A percentile compares a stretch with the other conserved stretches of the same genome.
These are phyloP conservation scores for Herminia tarsipennalis DNA, from an alignment of 2,888 invertebrate genomes.

Conservation along the genomic window DNA sequence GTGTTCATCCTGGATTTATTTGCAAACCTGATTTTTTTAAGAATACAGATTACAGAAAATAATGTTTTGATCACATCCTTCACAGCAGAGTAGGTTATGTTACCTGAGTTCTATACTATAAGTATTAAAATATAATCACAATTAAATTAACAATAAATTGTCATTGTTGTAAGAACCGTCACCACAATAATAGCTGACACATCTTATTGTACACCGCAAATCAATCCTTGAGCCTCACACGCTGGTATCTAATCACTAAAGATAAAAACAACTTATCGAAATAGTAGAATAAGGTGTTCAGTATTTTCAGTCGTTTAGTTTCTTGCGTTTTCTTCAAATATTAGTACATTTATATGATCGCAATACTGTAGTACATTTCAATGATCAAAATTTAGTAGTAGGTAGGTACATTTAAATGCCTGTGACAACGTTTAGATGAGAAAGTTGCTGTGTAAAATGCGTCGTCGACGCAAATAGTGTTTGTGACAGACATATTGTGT, in stretches of 20 bases:
- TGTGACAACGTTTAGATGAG: not conserved
- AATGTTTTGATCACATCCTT: no score
- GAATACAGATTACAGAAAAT: no score
- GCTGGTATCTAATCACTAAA: slow-evolving; percentile 76
- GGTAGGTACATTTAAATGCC: no score
- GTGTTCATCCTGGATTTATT: no score
- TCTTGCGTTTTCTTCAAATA: slow-evolving; percentile 5
- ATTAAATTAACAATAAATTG: no score
- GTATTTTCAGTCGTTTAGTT: slow-evolving; percentile 25
- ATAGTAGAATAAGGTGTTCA: slow-evolving; percentile 63
- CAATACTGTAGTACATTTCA: slow-evolving; percentile 3
- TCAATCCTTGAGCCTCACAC: slow-evolving; percentile 72
- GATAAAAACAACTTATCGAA: slow-evolving; percentile 74
- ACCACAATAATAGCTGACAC: slow-evolving; percentile 2
- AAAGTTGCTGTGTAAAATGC: slow-evolving; percentile 62
- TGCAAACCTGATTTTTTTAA: no score
- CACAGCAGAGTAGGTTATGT: no score
- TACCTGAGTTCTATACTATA: no score
- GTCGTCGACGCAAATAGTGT: slow-evolving; percentile 75
- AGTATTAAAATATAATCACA: no score
- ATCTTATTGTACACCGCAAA: slow-evolving; percentile 43
- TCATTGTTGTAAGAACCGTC: slow-evolving; percentile 2
- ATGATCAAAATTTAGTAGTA: no score
- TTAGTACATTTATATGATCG: slow-evolving; percentile 3
- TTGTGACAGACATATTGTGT: slow-evolving; percentile 69